phyloP scores from a whole-genome alignment of 1,140 invertebrate genomes.

The Theocolax elegans region DNA sequence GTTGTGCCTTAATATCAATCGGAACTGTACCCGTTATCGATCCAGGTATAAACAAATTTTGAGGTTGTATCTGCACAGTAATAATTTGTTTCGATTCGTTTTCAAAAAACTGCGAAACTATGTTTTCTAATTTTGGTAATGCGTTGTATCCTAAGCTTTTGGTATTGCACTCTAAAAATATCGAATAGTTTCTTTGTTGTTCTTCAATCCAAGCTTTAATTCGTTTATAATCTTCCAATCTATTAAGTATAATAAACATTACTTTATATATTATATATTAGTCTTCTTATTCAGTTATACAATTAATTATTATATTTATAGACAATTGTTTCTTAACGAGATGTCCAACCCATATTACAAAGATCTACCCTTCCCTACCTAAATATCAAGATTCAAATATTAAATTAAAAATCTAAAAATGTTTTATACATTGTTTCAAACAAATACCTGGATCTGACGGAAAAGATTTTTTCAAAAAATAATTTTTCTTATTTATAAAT shows the following conservation, averaged over 20 bases:
- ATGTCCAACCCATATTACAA: constrained; percentile 75
- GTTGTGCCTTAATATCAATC: constrained; percentile 76
- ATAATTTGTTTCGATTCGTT: constrained; percentile 63
- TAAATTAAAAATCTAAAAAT: too few relatives aligned
- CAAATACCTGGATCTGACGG: too few relatives aligned
- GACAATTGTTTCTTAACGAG: constrained; percentile 76
- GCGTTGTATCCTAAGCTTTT: constrained; percentile 77
- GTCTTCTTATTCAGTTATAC: too few relatives aligned
- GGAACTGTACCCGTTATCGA: constrained; percentile 56
- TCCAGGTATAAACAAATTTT: constrained; percentile 70
- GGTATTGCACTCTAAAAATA: constrained; percentile 74
- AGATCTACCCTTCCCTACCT: constrained; percentile 68
- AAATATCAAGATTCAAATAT: too few relatives aligned
- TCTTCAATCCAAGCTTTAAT: neutral
- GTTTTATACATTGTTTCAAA: too few relatives aligned
- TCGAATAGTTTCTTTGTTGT: constrained; percentile 52
- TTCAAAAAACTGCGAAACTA: constrained; percentile 64
- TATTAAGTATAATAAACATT: neutral
- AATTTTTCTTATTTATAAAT: too few relatives aligned
- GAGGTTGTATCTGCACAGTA: constrained; percentile 81
- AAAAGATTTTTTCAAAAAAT: too few relatives aligned
- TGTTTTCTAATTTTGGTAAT: constrained; percentile 72
- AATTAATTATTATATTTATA: constrained; percentile 58
- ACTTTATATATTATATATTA: too few relatives aligned
- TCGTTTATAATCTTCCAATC: neutral